These are phyloP conservation scores for Tubulanus polymorphus DNA, from an alignment of 2,888 invertebrate species.

Conservation along the genomic window DNA sequence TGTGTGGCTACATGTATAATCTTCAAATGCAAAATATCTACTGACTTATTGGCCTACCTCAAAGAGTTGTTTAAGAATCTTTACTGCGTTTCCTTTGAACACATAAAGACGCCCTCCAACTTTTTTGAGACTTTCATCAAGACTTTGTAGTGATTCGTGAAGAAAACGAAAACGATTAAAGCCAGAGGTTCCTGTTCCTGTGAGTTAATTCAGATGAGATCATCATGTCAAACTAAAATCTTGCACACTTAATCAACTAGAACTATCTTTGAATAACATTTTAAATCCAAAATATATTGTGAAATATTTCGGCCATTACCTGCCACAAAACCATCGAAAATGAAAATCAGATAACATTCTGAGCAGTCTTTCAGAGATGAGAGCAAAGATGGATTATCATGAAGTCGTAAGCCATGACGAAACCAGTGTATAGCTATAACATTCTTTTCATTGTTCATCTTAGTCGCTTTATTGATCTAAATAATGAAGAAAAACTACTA, in stretches of 20 bases:
- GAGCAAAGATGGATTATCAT: slow-evolving; percentile 67
- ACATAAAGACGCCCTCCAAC: slow-evolving; percentile 81
- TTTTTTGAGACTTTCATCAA: slow-evolving; percentile 72
- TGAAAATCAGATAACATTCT: slow-evolving; percentile 64
- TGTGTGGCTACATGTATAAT: not conserved
- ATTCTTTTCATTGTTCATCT: too few relatives aligned
- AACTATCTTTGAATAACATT: too few relatives aligned
- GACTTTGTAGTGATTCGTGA: slow-evolving; percentile 78
- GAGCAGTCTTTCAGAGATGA: slow-evolving; percentile 55
- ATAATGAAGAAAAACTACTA: too few relatives aligned
- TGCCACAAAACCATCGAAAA: slow-evolving; percentile 72
- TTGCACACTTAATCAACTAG: not conserved
- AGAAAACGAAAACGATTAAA: slow-evolving; percentile 68
- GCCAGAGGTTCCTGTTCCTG: slow-evolving; percentile 34
- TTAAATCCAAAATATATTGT: not conserved
- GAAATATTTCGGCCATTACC: slow-evolving; percentile 49
- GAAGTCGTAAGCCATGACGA: slow-evolving; percentile 67
- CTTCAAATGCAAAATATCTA: not conserved
- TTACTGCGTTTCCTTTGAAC: slow-evolving; percentile 81
- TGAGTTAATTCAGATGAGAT: not conserved
- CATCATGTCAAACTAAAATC: not conserved
- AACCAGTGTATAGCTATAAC: slow-evolving; percentile 61
- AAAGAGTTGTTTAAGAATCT: slow-evolving; percentile 78
- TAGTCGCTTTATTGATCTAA: too few relatives aligned
- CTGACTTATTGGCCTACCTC: slow-evolving; percentile 53